phyloP scores from a whole-genome alignment of 2,888 invertebrate species.

The Marasmarcha lunaedactyla region DNA sequence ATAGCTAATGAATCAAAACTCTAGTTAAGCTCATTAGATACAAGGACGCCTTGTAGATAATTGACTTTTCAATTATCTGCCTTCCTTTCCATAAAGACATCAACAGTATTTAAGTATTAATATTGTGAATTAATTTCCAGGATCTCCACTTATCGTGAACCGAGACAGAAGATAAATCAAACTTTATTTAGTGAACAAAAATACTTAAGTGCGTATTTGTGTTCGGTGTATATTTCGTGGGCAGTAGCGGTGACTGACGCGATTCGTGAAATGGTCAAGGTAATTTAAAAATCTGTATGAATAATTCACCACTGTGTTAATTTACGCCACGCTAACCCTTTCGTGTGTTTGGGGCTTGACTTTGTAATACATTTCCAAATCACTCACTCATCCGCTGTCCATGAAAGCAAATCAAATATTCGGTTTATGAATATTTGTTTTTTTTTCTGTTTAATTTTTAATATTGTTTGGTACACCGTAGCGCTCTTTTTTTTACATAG shows the following conservation, averaged over 20 bases:
- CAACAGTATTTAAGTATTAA: conserved; percentile 4
- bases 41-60: neutral
- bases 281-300: conserved; percentile 51
- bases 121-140: conserved; percentile 11
- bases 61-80: neutral
- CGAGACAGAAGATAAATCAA: conserved; percentile 46
- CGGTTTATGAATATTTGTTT: conserved; percentile 23
- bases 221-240: neutral
- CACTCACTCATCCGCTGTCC: conserved; percentile 39
- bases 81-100: neutral
- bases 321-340: conserved; percentile 58
- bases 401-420: conserved; percentile 30
- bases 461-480: conserved; percentile 28
- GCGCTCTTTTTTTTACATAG: conserved; percentile 25
- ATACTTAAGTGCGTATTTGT: conserved; percentile 29
- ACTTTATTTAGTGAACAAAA: conserved; percentile 18
- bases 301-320: conserved; percentile 45
- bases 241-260: neutral
- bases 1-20: neutral
- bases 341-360: conserved; percentile 51
- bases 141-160: conserved; percentile 41
- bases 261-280: conserved; percentile 65
- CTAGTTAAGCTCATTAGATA: neutral
- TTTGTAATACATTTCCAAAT: conserved; percentile 58
- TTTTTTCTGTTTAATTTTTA: conserved; percentile 30